phyloP scores from a whole-genome alignment of 2,113 vertebrate species.

The Steatornis caripensis region DNA sequence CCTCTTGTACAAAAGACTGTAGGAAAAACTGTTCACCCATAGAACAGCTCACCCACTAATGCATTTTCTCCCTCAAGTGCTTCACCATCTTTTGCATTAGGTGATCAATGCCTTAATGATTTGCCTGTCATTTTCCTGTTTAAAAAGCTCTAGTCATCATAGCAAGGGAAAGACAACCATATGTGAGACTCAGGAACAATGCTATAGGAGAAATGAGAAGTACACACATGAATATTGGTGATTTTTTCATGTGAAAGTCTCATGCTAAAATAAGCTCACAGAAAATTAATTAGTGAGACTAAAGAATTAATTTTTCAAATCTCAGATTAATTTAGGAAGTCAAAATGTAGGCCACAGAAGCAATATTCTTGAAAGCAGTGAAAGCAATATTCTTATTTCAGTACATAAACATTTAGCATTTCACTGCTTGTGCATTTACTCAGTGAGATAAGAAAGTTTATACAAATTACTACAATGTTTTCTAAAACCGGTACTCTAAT shows the following conservation, averaged over 20 bases:
- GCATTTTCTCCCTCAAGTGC: neutral
- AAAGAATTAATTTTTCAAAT: neutral
- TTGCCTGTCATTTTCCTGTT: neutral
- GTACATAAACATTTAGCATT: neutral
- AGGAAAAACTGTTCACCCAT: neutral
- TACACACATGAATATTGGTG: neutral
- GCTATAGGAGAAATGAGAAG: neutral
- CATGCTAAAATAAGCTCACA: neutral
- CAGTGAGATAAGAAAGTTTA: conserved; percentile 8
- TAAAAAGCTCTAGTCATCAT: neutral
- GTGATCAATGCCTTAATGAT: neutral
- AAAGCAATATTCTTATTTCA: neutral
- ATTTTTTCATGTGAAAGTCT: neutral
- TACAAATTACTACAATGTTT: neutral
- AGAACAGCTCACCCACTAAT: neutral
- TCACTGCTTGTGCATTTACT: neutral
- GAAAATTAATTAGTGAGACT: neutral
- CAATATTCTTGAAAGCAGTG: neutral
- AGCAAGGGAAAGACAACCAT: neutral
- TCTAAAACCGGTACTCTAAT: neutral
- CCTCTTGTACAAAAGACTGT: neutral
- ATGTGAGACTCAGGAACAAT: neutral
- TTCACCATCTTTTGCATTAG: neutral
- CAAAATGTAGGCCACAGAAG: neutral
- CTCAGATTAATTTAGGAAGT: neutral